Evolutionary conservation across 2,888 invertebrate species (phyloP).

Genomic region (Dromius quadrimaculatus): DNA sequence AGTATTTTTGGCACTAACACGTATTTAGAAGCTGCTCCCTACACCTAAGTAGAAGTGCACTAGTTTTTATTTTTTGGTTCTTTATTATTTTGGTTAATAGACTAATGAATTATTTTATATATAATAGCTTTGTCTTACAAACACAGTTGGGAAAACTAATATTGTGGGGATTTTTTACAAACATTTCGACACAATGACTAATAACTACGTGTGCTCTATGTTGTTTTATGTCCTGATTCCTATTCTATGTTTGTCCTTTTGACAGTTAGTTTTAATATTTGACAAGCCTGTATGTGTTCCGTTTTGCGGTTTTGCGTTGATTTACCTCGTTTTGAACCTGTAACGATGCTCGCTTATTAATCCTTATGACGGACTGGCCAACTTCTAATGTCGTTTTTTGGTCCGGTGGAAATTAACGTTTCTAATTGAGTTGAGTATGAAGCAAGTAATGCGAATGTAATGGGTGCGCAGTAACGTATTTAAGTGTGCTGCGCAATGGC

Average conservation of each 20-base stretch:
- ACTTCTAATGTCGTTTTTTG: slow-evolving; percentile 13
- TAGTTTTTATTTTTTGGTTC: slow-evolving; percentile 19
- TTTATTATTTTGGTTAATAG: slow-evolving; percentile 32
- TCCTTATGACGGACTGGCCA: slow-evolving; percentile 34
- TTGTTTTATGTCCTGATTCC: slow-evolving; percentile 38
- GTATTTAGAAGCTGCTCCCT: slow-evolving; percentile 49
- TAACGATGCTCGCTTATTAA: slow-evolving; percentile 41
- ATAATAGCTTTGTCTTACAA: slow-evolving; percentile 8
- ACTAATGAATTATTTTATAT: slow-evolving; percentile 20
- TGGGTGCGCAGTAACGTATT: neutral
- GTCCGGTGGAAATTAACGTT: neutral
- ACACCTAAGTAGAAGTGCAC: slow-evolving; percentile 40
- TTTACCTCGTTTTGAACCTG: slow-evolving; percentile 24
- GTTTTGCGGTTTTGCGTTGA: slow-evolving; percentile 21
- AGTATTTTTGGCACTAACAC: slow-evolving; percentile 47
- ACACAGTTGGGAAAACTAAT: slow-evolving; percentile 14
- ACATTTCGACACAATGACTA: slow-evolving; percentile 35
- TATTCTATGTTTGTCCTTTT: slow-evolving; percentile 41
- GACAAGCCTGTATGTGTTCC: slow-evolving; percentile 41
- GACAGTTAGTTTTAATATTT: slow-evolving; percentile 28
- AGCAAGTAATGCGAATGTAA: slow-evolving; percentile 4
- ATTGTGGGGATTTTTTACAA: slow-evolving; percentile 18
- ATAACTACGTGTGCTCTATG: slow-evolving; percentile 47
- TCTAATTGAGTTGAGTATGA: slow-evolving; percentile 14
- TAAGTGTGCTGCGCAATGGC: slow-evolving; percentile 2